Evolutionary conservation across 1,140 invertebrate genomes (phyloP).

Genomic region (Odontomachus brunneus): DNA sequence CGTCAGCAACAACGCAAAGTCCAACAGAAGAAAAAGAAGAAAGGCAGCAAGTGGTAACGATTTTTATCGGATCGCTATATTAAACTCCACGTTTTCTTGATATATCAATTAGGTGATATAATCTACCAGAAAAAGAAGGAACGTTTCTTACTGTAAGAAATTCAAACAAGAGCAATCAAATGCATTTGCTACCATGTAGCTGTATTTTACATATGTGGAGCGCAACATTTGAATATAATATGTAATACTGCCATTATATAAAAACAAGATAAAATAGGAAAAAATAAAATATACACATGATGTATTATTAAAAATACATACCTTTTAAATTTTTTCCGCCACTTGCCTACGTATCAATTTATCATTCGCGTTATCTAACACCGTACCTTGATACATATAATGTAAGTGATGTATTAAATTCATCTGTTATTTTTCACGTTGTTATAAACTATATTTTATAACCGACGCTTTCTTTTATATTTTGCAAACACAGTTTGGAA

Average conservation of each 20-base stretch:
- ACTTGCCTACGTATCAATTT: not conserved
- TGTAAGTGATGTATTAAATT: not conserved
- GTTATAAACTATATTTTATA: not conserved
- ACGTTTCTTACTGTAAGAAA: constrained; percentile 15
- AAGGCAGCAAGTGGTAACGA: constrained; percentile 85
- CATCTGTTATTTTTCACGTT: not conserved
- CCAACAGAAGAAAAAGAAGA: constrained; percentile 88
- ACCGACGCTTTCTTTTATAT: not conserved
- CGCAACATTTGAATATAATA: not conserved
- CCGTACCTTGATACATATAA: not conserved
- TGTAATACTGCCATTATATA: constrained; percentile 51
- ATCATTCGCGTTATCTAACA: not conserved
- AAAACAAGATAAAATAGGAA: not conserved
- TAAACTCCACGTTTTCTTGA: constrained; percentile 17
- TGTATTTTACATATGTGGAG: constrained; percentile 13
- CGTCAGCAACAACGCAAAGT: constrained; percentile 88
- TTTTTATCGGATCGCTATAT: not conserved
- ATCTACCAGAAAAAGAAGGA: not conserved
- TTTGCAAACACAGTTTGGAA: not conserved
- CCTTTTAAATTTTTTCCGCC: not conserved
- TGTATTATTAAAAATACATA: not conserved
- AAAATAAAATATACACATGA: not conserved
- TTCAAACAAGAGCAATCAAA: constrained; percentile 25
- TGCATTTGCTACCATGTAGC: constrained; percentile 46
- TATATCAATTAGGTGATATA: constrained; percentile 22